These are phyloP conservation scores for Digitonthophagus gazella DNA, from an alignment of 2,888 invertebrate species.

Conservation along the genomic window DNA sequence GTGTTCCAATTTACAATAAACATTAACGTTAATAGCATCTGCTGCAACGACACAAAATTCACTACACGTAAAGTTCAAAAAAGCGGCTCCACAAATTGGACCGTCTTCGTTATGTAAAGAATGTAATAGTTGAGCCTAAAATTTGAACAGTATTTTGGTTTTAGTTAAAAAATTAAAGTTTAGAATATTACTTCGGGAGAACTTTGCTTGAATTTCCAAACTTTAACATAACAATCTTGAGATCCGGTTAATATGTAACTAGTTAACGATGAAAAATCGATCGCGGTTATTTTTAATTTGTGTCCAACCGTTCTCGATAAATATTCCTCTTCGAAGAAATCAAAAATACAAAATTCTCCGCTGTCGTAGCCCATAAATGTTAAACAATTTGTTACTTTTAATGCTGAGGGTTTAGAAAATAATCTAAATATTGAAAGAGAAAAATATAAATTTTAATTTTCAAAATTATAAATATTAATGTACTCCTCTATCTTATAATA, in stretches of 20 bases:
- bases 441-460: neutral
- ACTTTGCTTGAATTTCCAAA: constrained; percentile 35
- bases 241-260: constrained; percentile 35
- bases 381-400: constrained; percentile 34
- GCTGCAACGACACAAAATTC: constrained; percentile 38
- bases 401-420: constrained; percentile 31
- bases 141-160: neutral
- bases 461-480: neutral
- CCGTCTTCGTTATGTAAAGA: constrained; percentile 30
- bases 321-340: constrained; percentile 33
- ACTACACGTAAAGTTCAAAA: constrained; percentile 36
- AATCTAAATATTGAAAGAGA: constrained; percentile 29
- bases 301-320: constrained; percentile 34
- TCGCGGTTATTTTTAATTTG: constrained; percentile 36
- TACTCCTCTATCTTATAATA: no score
- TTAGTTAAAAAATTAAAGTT: neutral
- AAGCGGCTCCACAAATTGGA: constrained; percentile 36
- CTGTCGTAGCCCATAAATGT: constrained; percentile 38
- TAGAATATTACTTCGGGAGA: constrained; percentile 20
- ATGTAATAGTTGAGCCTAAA: constrained; percentile 29
- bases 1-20: constrained; percentile 30
- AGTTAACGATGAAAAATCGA: constrained; percentile 37
- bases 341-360: constrained; percentile 39
- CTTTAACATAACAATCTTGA: constrained; percentile 35
- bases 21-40: constrained; percentile 31